These are phyloP conservation scores for Mobula birostris DNA, from an alignment of 2,113 vertebrate genomes.

Conservation along the genomic window DNA sequence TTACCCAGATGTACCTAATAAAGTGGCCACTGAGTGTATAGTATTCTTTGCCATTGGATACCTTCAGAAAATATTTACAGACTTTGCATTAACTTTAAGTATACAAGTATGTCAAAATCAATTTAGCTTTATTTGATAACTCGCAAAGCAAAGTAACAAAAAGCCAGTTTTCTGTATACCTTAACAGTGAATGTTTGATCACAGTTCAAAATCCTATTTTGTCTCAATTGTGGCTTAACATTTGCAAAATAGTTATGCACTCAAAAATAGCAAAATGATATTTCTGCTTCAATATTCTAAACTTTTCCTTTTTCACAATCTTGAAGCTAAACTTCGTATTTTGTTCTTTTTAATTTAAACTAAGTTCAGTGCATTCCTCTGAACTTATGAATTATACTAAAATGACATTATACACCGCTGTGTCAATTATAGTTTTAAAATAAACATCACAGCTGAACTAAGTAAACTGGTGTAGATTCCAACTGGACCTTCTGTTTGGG, in stretches of 20 bases:
- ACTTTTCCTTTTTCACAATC: neutral
- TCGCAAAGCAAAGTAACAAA: neutral
- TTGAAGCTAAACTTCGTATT: neutral
- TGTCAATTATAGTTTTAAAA: neutral
- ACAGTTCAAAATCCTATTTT: neutral
- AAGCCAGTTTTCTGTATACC: neutral
- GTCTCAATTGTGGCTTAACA: neutral
- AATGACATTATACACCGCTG: neutral
- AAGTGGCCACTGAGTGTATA: no score
- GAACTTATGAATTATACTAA: neutral
- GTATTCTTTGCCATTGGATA: neutral
- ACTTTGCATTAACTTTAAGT: conserved; percentile 3
- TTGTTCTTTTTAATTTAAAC: neutral
- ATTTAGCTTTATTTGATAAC: neutral
- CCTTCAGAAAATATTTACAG: neutral
- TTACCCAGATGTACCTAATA: no score
- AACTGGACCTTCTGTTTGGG: neutral
- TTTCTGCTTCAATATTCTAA: neutral
- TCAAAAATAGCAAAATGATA: neutral
- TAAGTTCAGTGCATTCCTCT: neutral
- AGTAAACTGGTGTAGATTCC: neutral
- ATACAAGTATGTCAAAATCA: conserved; percentile 41
- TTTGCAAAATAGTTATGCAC: neutral
- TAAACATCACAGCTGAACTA: neutral
- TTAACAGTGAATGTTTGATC: neutral